These are phyloP conservation scores for Prinia subflava DNA, from an alignment of 2,113 vertebrate species.

Conservation along the genomic window DNA sequence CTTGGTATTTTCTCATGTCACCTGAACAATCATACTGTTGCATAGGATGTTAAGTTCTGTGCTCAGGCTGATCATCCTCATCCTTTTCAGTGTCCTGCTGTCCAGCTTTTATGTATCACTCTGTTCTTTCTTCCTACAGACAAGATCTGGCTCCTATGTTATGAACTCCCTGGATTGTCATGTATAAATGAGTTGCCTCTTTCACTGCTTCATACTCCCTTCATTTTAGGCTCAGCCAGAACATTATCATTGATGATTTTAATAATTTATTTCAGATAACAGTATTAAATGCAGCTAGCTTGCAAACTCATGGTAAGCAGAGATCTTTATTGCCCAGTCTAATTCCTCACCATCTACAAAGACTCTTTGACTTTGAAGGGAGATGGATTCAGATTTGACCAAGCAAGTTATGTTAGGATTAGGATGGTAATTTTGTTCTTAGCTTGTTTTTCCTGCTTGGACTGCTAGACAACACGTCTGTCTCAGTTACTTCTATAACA, in stretches of 20 bases:
- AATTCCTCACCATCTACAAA: background rate
- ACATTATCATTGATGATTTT: background rate
- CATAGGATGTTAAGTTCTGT: background rate
- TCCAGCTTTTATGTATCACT: background rate
- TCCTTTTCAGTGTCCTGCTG: background rate
- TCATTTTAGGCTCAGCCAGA: background rate
- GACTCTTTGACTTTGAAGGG: background rate
- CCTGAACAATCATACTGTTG: background rate
- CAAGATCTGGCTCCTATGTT: background rate
- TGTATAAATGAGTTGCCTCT: background rate
- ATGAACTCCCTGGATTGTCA: background rate
- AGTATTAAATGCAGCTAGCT: background rate
- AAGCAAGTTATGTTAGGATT: background rate
- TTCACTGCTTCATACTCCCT: background rate
- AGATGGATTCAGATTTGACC: background rate
- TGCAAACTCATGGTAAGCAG: background rate
- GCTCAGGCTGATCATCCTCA: background rate
- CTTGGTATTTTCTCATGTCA: background rate
- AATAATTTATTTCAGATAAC: background rate
- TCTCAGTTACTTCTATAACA: background rate
- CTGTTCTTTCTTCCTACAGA: background rate
- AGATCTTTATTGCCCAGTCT: background rate
- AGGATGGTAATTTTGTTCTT: background rate
- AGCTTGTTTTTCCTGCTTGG: background rate
- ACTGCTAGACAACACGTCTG: background rate